Evolutionary conservation across 2,888 invertebrate genomes (phyloP).

Genomic region (Ochropacha duplaris): DNA sequence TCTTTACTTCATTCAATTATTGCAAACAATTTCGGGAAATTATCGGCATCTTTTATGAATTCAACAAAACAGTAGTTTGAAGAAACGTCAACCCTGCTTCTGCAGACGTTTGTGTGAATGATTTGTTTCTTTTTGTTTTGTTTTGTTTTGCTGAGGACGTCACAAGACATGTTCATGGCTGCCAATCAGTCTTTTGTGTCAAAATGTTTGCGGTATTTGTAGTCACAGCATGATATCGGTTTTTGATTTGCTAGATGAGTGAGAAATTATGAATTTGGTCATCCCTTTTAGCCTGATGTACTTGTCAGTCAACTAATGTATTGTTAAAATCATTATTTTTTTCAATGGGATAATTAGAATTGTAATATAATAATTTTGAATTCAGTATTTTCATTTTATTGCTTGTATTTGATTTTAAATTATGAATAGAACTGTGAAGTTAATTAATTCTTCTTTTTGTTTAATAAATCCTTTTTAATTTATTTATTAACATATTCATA

Average conservation of each 20-base stretch:
- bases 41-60: constrained; percentile 14
- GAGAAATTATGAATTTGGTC: not conserved
- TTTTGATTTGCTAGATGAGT: constrained; percentile 12
- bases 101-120: constrained; percentile 35
- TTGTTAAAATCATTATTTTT: too few species aligned
- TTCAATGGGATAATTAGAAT: too few species aligned
- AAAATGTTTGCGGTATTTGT: constrained; percentile 60
- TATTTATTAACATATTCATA: too few species aligned
- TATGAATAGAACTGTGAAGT: too few species aligned
- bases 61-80: constrained; percentile 35
- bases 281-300: constrained; percentile 3
- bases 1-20: not conserved
- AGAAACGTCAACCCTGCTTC: constrained; percentile 49
- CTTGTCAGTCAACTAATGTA: not conserved
- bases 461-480: too few species aligned
- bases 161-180: constrained; percentile 43
- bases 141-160: constrained; percentile 51
- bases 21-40: constrained; percentile 10
- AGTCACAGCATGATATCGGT: constrained; percentile 50
- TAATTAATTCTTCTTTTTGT: too few species aligned
- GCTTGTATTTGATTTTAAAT: too few species aligned
- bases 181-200: constrained; percentile 43
- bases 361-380: too few species aligned
- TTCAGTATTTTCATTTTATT: too few species aligned
- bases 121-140: too few species aligned